Percentiles rank a stretch among this genome's conserved stretches.
These are phyloP conservation scores for Hippopotamus amphibius DNA, from an alignment of 2,113 vertebrate species.

Conservation along the genomic window DNA sequence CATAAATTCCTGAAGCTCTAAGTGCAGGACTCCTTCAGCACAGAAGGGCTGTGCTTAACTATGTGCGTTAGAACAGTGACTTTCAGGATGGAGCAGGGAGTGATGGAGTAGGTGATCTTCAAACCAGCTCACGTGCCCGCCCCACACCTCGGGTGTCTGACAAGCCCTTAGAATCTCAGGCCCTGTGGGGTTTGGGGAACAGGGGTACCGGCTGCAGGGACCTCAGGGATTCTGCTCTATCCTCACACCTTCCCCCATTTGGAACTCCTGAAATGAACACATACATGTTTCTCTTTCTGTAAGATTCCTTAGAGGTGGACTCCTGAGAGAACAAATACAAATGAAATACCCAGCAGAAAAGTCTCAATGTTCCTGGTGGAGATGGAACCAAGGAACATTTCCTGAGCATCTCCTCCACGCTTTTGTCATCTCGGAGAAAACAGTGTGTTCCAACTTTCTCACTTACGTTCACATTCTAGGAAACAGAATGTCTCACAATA, in stretches of 20 bases:
- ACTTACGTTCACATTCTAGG: background rate
- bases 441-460: background rate
- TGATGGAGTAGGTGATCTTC: background rate
- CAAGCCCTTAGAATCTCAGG: background rate
- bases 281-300: background rate
- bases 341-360: conserved; percentile 32
- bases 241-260: background rate
- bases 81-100: background rate
- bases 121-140: fast-evolving
- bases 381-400: background rate
- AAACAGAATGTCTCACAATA: background rate
- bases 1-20: background rate
- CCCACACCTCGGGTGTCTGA: too few relatives aligned
- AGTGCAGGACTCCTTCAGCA: background rate
- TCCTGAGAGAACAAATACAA: conserved; percentile 21
- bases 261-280: background rate
- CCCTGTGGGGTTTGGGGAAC: fast-evolving
- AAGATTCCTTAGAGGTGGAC: background rate
- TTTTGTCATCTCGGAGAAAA: background rate
- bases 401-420: background rate
- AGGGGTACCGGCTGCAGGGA: fast-evolving
- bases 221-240: background rate
- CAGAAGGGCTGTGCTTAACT: background rate
- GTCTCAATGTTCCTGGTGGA: background rate
- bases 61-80: background rate